phyloP scores from a whole-genome alignment of 2,888 invertebrate species.

The Troilus luridus region DNA sequence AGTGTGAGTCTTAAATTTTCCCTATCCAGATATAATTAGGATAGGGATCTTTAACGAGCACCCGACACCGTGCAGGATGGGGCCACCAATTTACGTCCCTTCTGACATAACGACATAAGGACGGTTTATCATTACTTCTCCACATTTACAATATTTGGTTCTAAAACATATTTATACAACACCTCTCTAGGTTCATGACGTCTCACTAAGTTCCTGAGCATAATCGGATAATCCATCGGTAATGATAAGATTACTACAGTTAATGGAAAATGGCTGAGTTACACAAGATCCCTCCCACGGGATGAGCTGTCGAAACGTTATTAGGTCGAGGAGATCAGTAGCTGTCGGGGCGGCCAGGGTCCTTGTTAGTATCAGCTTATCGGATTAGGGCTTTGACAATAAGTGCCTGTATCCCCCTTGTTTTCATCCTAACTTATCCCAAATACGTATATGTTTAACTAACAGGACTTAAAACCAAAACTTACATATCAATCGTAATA shows the following conservation, averaged over 20 bases:
- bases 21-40: too few relatives aligned
- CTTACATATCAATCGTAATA: too few relatives aligned
- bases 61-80: too few relatives aligned
- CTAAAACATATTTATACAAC: too few relatives aligned
- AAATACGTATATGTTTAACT: too few relatives aligned
- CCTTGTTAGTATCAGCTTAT: neutral
- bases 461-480: too few relatives aligned
- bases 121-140: too few relatives aligned
- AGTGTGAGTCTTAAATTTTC: too few relatives aligned
- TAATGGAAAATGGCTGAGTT: neutral
- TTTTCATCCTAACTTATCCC: neutral
- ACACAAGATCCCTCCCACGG: neutral
- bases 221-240: neutral
- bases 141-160: too few relatives aligned
- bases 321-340: neutral
- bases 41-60: too few relatives aligned
- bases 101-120: too few relatives aligned
- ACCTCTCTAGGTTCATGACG: neutral
- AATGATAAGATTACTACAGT: neutral
- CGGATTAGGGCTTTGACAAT: neutral
- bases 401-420: neutral
- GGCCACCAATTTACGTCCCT: too few relatives aligned
- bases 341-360: neutral
- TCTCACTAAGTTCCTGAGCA: neutral
- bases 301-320: neutral